Conservation (phyloP, 2,888 invertebrate species). For the Sicus ferrugineus region DNA sequence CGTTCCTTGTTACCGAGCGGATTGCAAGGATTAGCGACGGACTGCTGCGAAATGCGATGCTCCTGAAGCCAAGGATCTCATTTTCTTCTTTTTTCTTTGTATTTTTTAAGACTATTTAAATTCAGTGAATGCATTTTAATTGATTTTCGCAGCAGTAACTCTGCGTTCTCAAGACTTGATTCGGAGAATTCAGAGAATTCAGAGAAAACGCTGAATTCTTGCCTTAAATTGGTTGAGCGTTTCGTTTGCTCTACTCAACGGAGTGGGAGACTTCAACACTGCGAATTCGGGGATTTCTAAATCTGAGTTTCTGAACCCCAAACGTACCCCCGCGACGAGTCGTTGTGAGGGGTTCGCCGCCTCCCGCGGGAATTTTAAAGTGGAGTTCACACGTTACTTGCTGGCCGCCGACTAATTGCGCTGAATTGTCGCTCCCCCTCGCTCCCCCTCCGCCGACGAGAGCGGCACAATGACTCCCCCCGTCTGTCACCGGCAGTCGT, state of each 20-base stretch:
- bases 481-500: conserved; percentile 31
- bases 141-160: neutral
- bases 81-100: neutral
- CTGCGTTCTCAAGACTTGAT: neutral
- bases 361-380: neutral
- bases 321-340: no score
- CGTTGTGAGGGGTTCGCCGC: no score
- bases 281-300: no score
- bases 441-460: neutral
- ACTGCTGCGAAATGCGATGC: neutral
- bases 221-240: no score
- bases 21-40: neutral
- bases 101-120: neutral
- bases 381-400: neutral
- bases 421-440: neutral
- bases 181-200: neutral
- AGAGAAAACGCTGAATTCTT: no score
- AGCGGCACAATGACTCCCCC: conserved; percentile 17
- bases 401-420: conserved; percentile 1
- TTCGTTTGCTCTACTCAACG: no score
- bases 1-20: neutral
- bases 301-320: no score
- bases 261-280: no score
- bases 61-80: neutral
- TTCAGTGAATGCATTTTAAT: neutral